Conservation (phyloP, 2,888 invertebrate genomes). For the Theretra japonica region DNA sequence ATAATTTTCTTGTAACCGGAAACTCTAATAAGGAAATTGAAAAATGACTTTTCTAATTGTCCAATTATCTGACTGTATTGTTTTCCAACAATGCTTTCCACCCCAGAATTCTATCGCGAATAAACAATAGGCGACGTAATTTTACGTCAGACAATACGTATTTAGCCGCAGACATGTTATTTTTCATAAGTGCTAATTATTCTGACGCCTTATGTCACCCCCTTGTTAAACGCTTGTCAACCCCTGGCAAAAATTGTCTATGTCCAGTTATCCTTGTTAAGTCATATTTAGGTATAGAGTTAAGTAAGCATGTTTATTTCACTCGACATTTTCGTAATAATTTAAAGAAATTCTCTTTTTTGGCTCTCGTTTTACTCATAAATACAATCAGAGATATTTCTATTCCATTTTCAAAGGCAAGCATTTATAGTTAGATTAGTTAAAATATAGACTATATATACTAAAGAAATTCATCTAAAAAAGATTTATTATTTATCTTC, state of each 20-base stretch:
- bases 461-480: too few species aligned
- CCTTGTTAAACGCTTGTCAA: constrained; percentile 23
- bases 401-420: too few species aligned
- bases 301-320: not conserved
- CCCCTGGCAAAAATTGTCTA: constrained; percentile 19
- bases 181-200: constrained; percentile 38
- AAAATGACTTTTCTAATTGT: constrained; percentile 11
- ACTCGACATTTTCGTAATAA: not conserved
- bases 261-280: not conserved
- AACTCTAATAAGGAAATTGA: constrained; percentile 4
- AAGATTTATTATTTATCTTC: too few species aligned
- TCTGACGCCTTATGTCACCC: constrained; percentile 30
- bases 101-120: constrained; percentile 31
- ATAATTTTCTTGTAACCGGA: not conserved
- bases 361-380: too few species aligned
- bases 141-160: constrained; percentile 36
- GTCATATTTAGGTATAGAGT: not conserved
- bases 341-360: too few species aligned
- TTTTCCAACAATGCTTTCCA: constrained; percentile 24
- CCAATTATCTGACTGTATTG: not conserved
- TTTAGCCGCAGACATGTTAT: constrained; percentile 38
- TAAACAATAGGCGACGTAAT: constrained; percentile 18
- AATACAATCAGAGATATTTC: too few species aligned
- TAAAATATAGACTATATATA: too few species aligned
- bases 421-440: too few species aligned